Percentiles rank a stretch among this genome's conserved stretches.
Evolutionary conservation across 2,797 vertebrate genomes (phyloP).

Genomic region (Pterois miles): DNA sequence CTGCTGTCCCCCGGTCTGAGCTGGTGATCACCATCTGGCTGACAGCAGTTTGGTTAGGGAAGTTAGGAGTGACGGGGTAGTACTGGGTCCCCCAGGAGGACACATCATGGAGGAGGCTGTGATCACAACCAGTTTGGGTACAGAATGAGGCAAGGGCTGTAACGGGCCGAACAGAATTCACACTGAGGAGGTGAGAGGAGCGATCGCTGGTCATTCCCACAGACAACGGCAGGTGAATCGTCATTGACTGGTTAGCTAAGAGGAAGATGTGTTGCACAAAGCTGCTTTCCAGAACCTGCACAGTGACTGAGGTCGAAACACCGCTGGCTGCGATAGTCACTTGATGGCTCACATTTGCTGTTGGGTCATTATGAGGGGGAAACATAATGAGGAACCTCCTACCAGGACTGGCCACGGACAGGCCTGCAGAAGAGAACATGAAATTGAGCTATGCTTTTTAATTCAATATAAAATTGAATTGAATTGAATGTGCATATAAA

Average conservation of each 20-base stretch:
- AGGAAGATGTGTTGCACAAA: constrained; percentile 28
- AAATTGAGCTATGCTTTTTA: background rate
- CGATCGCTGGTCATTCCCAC: constrained; percentile 11
- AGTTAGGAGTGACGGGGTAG: constrained; percentile 37
- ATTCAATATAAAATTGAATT: constrained; percentile 18
- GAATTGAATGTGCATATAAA: background rate
- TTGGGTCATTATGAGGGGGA: constrained; percentile 37
- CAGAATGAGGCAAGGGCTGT: constrained; percentile 37
- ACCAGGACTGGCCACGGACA: constrained; percentile 24
- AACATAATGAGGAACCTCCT: constrained; percentile 48
- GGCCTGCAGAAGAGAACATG: constrained; percentile 28
- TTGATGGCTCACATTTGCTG: constrained; percentile 19
- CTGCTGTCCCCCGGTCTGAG: constrained; percentile 28
- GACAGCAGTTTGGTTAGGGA: constrained; percentile 32
- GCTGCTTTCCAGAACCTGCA: constrained; percentile 35
- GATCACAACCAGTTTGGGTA: constrained; percentile 36
- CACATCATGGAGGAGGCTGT: constrained; percentile 45
- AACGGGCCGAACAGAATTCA: constrained; percentile 18
- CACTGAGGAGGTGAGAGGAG: constrained; percentile 32
- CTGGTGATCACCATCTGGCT: constrained; percentile 53
- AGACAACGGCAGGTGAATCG: background rate
- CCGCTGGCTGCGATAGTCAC: constrained; percentile 29
- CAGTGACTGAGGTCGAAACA: constrained; percentile 31
- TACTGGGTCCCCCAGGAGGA: constrained; percentile 45
- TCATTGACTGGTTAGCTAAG: constrained; percentile 28